Percentiles rank a stretch among this genome's conserved stretches.
Evolutionary conservation across 1,140 invertebrate species (phyloP).

Genomic region (Olivierus martensii): DNA sequence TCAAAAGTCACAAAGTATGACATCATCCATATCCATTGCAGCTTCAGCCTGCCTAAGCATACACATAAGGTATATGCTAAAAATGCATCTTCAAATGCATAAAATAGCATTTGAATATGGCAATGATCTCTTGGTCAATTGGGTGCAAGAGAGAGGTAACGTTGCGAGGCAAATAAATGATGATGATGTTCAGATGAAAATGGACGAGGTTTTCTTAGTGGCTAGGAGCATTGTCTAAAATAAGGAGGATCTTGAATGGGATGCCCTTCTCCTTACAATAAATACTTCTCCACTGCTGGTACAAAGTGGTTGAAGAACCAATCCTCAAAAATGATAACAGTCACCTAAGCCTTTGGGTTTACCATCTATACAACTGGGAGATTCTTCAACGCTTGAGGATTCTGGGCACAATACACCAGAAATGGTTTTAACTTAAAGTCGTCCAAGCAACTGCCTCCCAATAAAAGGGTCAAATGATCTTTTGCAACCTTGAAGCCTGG

Average conservation of each 20-base stretch:
- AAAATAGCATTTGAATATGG: constrained; percentile 13
- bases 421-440: constrained; percentile 15
- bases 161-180: constrained; percentile 5
- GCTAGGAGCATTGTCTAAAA: constrained; percentile 19
- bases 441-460: constrained; percentile 7
- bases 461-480: constrained; percentile 12
- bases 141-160: constrained; percentile 4
- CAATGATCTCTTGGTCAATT: constrained; percentile 16
- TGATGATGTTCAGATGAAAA: constrained; percentile 6
- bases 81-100: too few species aligned
- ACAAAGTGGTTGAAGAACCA: constrained; percentile 15
- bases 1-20: constrained; percentile 27
- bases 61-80: too few species aligned
- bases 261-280: constrained; percentile 6
- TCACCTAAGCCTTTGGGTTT: constrained; percentile 12
- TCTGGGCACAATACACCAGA: too few species aligned
- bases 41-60: background rate
- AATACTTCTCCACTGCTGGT: constrained; percentile 13
- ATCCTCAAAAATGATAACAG: constrained; percentile 10
- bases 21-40: background rate
- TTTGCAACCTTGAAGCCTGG: constrained; percentile 13
- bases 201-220: constrained; percentile 6
- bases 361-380: constrained; percentile 12
- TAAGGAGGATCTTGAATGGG: constrained; percentile 12
- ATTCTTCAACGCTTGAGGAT: too few species aligned